phyloP scores from a whole-genome alignment of 2,888 invertebrate species.

The Antheraea assamensis region DNA sequence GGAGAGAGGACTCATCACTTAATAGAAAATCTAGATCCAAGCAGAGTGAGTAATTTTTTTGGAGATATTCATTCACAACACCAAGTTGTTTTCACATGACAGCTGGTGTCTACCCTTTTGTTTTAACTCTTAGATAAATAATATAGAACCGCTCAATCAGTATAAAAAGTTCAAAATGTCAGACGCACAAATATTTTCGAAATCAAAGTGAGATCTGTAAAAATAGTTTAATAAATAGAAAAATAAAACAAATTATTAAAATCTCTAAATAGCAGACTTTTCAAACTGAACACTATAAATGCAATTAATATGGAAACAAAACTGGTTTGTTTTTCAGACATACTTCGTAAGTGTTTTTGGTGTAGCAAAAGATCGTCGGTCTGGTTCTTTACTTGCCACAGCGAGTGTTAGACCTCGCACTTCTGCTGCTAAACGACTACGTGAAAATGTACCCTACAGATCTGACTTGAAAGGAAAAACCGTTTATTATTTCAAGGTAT shows the following conservation, averaged over 20 bases:
- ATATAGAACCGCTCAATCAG: neutral
- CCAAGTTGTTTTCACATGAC: no score
- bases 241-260: neutral
- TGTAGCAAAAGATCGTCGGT: conserved; percentile 60
- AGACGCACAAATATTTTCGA: no score
- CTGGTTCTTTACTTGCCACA: conserved; percentile 62
- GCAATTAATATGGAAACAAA: neutral
- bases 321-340: conserved; percentile 45
- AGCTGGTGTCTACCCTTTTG: no score
- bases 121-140: no score
- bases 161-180: no score
- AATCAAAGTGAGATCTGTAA: no score
- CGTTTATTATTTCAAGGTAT: conserved; percentile 72
- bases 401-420: conserved; percentile 64
- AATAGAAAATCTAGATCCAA: conserved; percentile 72
- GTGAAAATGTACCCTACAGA: conserved; percentile 60
- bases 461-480: conserved; percentile 60
- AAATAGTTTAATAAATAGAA: no score
- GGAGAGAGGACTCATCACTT: conserved; percentile 72
- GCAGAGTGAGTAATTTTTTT: conserved; percentile 49
- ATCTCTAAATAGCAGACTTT: neutral
- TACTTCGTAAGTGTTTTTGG: conserved; percentile 73
- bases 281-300: neutral
- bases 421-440: conserved; percentile 64
- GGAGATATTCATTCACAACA: no score